Base-by-base conservation (phyloP, 2,113 vertebrate species). In the Silurus meridionalis region DNA sequence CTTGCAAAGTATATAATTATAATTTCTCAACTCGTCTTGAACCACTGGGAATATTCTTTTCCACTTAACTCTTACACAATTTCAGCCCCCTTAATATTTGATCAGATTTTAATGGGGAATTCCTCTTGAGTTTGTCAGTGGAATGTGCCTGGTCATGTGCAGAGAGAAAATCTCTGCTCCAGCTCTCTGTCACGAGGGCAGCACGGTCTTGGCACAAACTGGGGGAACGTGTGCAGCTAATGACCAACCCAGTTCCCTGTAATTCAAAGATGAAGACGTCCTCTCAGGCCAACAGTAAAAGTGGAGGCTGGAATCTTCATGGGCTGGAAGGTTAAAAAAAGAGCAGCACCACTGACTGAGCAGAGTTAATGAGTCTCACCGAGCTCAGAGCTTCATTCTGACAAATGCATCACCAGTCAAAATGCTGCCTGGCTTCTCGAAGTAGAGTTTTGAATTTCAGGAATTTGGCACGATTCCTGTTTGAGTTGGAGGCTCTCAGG, bases 211-310 rank as follows among this genome's bases (percentile, higher is more conserved):
- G 74, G 46, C 80, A 81, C 37, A 66, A 9, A 48, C n/a, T 55
- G 4, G 13, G 13, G 3, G 67, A 74, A 17, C 55, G 28, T 58
- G 67, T 63, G 83, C 50, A 52, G 83, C 52, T 83, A 88, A 83
- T 89, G 78, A 80, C 83, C 61, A 53, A 61, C 64, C 80, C 52
- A 48, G 52, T 71, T 67, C 67, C 82, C 87, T 82, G 64, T 82
- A 85, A 83, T 91, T 87, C 80, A 25, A 48, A 46, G 57, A 80
- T 88, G 50, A 86, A 88, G 60, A 84, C 60, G 61, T 90, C 66
- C 48, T 85, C 80, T 83, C n/a, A 21, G 87, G 57, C 74, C 83
- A 50, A 14, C 37, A 14, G 82, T 28, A 77, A 58, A 60, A 53
- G 66, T 17, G 57, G 17, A 25, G 67, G 55, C 84, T 72, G 52